Conservation (phyloP, 2,888 invertebrate species). For the Iselma pallidipennis region DNA sequence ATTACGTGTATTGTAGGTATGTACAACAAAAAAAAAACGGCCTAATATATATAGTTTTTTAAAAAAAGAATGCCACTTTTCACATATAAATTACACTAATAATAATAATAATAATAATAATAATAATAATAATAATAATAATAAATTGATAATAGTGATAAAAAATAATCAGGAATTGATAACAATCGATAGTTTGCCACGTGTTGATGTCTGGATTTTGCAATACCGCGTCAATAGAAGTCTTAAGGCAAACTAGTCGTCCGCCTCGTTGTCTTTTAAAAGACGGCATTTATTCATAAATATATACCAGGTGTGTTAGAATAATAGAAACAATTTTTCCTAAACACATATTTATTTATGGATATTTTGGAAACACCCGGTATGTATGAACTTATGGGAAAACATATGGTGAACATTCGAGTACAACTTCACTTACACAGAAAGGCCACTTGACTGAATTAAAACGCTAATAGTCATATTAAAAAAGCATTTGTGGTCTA, state of each 20-base stretch:
- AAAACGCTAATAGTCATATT: slow-evolving; percentile 27
- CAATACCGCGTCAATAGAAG: neutral
- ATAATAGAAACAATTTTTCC: neutral
- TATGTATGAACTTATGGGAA: slow-evolving; percentile 2
- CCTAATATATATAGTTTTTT: no score
- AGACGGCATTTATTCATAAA: neutral
- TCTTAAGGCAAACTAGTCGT: neutral
- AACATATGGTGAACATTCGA: slow-evolving; percentile 29
- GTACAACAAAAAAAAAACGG: neutral
- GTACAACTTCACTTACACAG: no score
- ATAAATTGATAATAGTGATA: neutral
- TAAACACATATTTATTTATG: neutral
- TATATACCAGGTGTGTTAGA: neutral
- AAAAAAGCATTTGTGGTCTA: slow-evolving; percentile 15
- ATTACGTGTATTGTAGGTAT: neutral
- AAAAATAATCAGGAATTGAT: neutral
- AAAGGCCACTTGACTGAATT: slow-evolving; percentile 28
- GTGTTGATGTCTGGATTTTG: neutral
- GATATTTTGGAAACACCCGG: neutral
- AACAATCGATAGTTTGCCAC: neutral
- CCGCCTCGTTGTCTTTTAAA: neutral
- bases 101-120: no score
- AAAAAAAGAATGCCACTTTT: no score
- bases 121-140: no score
- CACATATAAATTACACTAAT: no score